These are phyloP conservation scores for Opisthocomus hoazin DNA, from an alignment of 2,113 vertebrate species.

Conservation along the genomic window DNA sequence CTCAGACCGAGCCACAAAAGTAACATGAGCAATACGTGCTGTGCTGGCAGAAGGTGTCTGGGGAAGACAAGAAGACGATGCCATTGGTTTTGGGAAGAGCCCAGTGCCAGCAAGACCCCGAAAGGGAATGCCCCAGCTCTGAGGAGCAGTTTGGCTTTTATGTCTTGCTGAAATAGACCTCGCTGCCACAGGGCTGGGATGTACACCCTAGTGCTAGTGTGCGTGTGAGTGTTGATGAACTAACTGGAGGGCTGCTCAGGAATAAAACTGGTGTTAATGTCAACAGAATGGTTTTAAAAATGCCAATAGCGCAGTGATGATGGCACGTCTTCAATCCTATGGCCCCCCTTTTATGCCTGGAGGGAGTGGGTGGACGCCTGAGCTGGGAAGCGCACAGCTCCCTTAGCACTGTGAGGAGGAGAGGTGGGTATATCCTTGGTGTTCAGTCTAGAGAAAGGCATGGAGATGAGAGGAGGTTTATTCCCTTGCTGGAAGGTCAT, in stretches of 20 bases:
- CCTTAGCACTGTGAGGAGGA: rapidly evolving
- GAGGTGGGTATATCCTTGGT: background rate
- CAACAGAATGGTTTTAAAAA: background rate
- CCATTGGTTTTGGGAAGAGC: background rate
- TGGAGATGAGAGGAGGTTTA: background rate
- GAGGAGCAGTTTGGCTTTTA: background rate
- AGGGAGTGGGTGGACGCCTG: rapidly evolving
- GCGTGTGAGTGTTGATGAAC: background rate
- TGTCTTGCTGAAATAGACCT: background rate
- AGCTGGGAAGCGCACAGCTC: background rate
- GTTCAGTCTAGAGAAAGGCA: background rate
- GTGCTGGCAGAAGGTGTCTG: background rate
- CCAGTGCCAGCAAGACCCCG: background rate
- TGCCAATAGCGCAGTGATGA: background rate
- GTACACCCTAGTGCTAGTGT: background rate
- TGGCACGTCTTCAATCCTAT: background rate
- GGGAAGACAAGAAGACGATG: background rate
- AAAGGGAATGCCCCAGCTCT: background rate
- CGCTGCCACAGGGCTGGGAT: background rate
- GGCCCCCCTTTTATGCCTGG: background rate
- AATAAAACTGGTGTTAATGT: background rate
- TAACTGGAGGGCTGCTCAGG: background rate
- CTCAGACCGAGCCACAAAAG: background rate
- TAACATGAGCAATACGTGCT: rapidly evolving
- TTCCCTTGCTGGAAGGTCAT: background rate